phyloP scores from a whole-genome alignment of 1,140 invertebrate genomes.

The Amphibalanus amphitrite region DNA sequence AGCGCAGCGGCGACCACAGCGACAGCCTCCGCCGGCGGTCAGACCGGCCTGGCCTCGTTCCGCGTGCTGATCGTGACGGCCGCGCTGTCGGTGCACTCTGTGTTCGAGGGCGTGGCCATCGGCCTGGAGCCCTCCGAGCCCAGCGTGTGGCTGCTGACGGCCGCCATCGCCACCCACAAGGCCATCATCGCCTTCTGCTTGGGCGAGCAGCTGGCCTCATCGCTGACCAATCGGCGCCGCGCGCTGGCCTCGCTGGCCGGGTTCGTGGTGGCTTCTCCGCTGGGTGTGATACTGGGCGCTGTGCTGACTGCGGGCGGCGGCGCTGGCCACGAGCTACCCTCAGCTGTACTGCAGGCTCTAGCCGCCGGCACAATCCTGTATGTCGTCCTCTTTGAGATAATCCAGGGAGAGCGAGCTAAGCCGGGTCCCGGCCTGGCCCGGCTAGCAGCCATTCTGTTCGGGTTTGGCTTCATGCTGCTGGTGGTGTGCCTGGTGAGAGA shows the following conservation, averaged over 20 bases:
- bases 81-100: slow-evolving; percentile 42
- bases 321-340: slow-evolving; percentile 28
- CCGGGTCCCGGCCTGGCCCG: slow-evolving; percentile 46
- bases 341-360: slow-evolving; percentile 54
- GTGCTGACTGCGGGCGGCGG: neutral
- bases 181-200: slow-evolving; percentile 33
- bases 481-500: too few species aligned
- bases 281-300: slow-evolving; percentile 9
- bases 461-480: slow-evolving; percentile 53
- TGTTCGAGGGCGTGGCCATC: slow-evolving; percentile 53
- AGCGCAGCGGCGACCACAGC: neutral
- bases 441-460: slow-evolving; percentile 46
- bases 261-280: slow-evolving; percentile 11
- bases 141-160: slow-evolving; percentile 33
- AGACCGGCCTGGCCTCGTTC: slow-evolving; percentile 19
- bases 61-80: slow-evolving; percentile 34
- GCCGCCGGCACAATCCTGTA: slow-evolving; percentile 73
- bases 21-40: neutral
- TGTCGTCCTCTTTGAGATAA: slow-evolving; percentile 79
- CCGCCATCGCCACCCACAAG: slow-evolving; percentile 36
- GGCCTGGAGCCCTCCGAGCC: slow-evolving; percentile 44
- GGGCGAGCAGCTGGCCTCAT: slow-evolving; percentile 26
- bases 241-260: slow-evolving; percentile 6
- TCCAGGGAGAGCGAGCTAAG: slow-evolving; percentile 49
- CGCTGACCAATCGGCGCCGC: neutral